Evolutionary conservation across 2,797 vertebrate genomes (phyloP), one percentile per base, ranked within the genome.

Genomic region (Lepilemur ruficaudatus): DNA sequence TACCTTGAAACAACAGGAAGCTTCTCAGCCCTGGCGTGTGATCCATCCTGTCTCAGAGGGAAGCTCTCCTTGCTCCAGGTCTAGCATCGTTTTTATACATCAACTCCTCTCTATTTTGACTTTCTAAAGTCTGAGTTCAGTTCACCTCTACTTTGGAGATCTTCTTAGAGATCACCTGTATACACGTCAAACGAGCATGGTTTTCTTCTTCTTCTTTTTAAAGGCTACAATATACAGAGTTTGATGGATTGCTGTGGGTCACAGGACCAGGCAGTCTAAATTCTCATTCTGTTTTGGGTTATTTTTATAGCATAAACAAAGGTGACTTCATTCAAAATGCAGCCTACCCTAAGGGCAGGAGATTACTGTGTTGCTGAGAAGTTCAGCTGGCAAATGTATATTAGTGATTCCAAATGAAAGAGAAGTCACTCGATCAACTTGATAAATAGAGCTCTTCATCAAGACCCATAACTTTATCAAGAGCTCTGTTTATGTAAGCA

Each of bases 31-130:
- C 32, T 79, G 83, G 91, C 30, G 2, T 38, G n/a, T 50, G 84
- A 97, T 95, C 89, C 86, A 97, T 92, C 61, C 91, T 81, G 30
- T 81, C 96, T 97, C 96, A 52, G 80, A 90, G 48, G 93, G 94
- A 85, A 95, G 72, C 67, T 41, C 55, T 88, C 80, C 87, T 55
- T 61, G 89, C 75, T 82, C 32, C 17, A 46, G 61, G n/a, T 50
- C 32, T 73, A 23, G 9, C 57, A 17, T 94, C 79, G 41, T 95
- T 95, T 96, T 81, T 96, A 96, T 38, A 95, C 7, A 87, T 83
- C 65, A 92, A 55, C 6, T 69, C 38, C 43, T 88, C 67, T 95
- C 95, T 67, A 70, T 79, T 96, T 84, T 92, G 46, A 81, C 85
- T 97, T 94, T 82, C 46, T 88, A 32, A 80, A 96, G 41, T 55